A percentile compares a stretch with the other conserved stretches of the same genome.
These are phyloP conservation scores for Dermolepida albohirtum DNA, from an alignment of 2,888 invertebrate genomes.

Conservation along the genomic window DNA sequence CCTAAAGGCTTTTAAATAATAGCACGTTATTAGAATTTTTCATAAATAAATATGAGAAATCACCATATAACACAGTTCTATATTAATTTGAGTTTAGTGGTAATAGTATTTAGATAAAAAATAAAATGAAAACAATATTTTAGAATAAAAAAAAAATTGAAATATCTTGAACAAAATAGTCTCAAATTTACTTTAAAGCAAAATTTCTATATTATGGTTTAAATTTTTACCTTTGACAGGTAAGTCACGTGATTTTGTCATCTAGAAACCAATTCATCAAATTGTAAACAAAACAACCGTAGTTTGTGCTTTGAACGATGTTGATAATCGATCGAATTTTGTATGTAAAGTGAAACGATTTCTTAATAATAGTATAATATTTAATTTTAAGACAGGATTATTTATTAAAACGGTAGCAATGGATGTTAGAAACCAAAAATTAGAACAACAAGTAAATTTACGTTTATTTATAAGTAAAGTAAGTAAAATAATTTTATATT, in stretches of 20 bases:
- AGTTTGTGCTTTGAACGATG: slow-evolving; percentile 39
- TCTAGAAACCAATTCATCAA: slow-evolving; percentile 27
- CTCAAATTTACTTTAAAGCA: too few relatives aligned
- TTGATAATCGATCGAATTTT: slow-evolving; percentile 41
- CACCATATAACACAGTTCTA: too few relatives aligned
- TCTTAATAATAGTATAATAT: slow-evolving; percentile 9
- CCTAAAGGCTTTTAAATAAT: too few relatives aligned
- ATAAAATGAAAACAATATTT: too few relatives aligned
- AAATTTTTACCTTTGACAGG: neutral
- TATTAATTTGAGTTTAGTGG: too few relatives aligned
- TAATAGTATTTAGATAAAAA: too few relatives aligned
- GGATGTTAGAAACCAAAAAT: slow-evolving; percentile 79
- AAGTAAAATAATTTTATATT: slow-evolving; percentile 52
- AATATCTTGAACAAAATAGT: too few relatives aligned
- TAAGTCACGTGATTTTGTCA: slow-evolving; percentile 42
- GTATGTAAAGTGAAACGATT: slow-evolving; percentile 29
- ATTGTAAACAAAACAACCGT: slow-evolving; percentile 44
- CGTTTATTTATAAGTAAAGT: slow-evolving; percentile 51
- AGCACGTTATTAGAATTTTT: too few relatives aligned
- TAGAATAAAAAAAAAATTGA: too few relatives aligned
- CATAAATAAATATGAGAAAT: too few relatives aligned
- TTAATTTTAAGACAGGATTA: slow-evolving; percentile 12
- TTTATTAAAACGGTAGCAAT: slow-evolving; percentile 49
- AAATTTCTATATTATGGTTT: neutral
- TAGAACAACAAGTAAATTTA: slow-evolving; percentile 85